Conservation (phyloP, 2,113 vertebrate species). For the Oryzias celebensis region DNA sequence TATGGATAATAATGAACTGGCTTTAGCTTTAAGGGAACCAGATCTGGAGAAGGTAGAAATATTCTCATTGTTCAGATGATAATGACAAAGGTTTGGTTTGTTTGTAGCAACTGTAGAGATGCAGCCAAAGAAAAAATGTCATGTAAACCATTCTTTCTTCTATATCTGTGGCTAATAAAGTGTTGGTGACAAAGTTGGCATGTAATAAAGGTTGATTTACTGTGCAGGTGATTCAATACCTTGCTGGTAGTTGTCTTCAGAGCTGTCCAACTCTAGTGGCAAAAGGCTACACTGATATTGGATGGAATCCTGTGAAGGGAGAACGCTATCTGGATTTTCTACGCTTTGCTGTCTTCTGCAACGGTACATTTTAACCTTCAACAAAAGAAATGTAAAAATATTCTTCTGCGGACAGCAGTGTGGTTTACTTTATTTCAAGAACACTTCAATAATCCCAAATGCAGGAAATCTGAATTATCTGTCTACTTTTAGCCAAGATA, state of each 20-base stretch:
- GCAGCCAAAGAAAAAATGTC: neutral
- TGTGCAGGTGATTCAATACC: constrained; percentile 88
- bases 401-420: neutral
- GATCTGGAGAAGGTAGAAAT: constrained; percentile 85
- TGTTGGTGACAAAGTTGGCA: neutral
- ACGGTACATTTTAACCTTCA: constrained; percentile 74
- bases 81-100: no score
- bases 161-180: neutral
- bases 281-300: constrained; percentile 91
- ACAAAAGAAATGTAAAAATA: neutral
- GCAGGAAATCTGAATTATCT: no score
- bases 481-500: no score
- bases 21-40: constrained; percentile 86
- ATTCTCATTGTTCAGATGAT: neutral
- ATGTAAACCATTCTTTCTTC: neutral
- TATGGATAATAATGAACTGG: constrained; percentile 97
- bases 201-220: constrained; percentile 2
- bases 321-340: constrained; percentile 94
- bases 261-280: constrained; percentile 88
- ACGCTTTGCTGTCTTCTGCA: constrained; percentile 95
- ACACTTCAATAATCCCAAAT: no score
- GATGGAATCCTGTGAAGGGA: constrained; percentile 97
- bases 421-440: neutral
- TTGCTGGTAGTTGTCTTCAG: constrained; percentile 89
- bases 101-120: neutral